These are phyloP conservation scores for Drosophila athabasca DNA, from an alignment of 1,140 invertebrate genomes.

Conservation along the genomic window DNA sequence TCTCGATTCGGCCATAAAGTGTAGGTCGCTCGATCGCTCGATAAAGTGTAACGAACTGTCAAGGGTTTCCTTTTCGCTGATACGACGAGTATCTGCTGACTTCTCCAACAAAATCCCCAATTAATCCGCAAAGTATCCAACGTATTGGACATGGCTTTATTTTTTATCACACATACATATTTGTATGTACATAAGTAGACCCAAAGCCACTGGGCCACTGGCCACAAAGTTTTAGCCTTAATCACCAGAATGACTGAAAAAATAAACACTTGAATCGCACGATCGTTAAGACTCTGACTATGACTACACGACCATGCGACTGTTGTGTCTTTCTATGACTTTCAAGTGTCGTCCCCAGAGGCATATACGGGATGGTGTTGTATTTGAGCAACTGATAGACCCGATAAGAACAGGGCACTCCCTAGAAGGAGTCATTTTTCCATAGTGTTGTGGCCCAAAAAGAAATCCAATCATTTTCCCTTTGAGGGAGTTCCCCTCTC, in stretches of 20 bases:
- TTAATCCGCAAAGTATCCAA: conserved; percentile 15
- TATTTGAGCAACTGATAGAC: too few species aligned
- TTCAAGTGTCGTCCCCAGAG: conserved; percentile 29
- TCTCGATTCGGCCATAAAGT: not conserved
- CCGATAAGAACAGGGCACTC: too few species aligned
- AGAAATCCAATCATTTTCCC: too few species aligned
- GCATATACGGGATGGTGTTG: conserved; percentile 23
- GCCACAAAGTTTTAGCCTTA: conserved; percentile 34
- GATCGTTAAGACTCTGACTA: conserved; percentile 8
- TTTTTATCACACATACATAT: not conserved
- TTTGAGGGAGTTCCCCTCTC: too few species aligned
- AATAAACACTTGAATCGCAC: conserved; percentile 41
- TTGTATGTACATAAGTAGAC: conserved; percentile 20
- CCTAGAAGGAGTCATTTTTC: too few species aligned
- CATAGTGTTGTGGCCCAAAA: too few species aligned
- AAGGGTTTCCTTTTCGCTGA: conserved; percentile 2
- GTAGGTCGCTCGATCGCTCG: not conserved
- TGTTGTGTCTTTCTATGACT: conserved; percentile 16
- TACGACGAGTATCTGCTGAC: not conserved
- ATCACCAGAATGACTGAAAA: conserved; percentile 28
- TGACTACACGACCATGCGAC: conserved; percentile 20
- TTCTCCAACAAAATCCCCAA: not conserved
- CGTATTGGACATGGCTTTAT: conserved; percentile 6
- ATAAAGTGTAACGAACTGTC: conserved; percentile 5
- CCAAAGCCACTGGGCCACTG: conserved; percentile 9